phyloP scores from a whole-genome alignment of 2,113 vertebrate genomes.

The Oplegnathus fasciatus region DNA sequence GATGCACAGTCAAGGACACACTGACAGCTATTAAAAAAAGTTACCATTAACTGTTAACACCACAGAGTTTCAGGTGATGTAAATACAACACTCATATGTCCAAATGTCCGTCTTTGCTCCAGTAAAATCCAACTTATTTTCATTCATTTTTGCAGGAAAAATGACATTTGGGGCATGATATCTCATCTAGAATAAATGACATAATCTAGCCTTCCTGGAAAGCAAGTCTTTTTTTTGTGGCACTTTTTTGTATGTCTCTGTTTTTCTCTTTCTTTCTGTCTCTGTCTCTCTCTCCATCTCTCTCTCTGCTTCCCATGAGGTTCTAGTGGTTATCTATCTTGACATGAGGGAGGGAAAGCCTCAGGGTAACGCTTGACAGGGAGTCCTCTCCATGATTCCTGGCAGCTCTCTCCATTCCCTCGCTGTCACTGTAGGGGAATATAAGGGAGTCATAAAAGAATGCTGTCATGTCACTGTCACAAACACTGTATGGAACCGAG shows the following conservation, averaged over 20 bases:
- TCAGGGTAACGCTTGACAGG: constrained; percentile 68
- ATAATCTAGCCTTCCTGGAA: constrained; percentile 25
- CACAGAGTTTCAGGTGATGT: not conserved
- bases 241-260: constrained; percentile 10
- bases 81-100: not conserved
- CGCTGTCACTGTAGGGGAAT: constrained; percentile 73
- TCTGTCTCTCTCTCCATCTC: constrained; percentile 3
- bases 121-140: not conserved
- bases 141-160: not conserved
- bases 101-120: not conserved
- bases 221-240: constrained; percentile 1
- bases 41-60: not conserved
- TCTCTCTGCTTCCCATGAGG: constrained; percentile 42
- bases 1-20: constrained; percentile 18
- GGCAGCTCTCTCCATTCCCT: constrained; percentile 67
- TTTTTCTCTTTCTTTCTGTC: constrained; percentile 11
- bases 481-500: constrained; percentile 57
- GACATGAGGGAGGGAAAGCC: constrained; percentile 68
- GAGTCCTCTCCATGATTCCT: constrained; percentile 75
- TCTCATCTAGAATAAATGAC: constrained; percentile 24
- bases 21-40: constrained; percentile 6
- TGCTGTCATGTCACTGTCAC: constrained; percentile 77
- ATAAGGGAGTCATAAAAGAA: constrained; percentile 73
- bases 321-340: constrained; percentile 70
- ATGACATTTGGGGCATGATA: not conserved